Base-by-base conservation (phyloP, 2,888 invertebrate species). In the Metalampra italica region DNA sequence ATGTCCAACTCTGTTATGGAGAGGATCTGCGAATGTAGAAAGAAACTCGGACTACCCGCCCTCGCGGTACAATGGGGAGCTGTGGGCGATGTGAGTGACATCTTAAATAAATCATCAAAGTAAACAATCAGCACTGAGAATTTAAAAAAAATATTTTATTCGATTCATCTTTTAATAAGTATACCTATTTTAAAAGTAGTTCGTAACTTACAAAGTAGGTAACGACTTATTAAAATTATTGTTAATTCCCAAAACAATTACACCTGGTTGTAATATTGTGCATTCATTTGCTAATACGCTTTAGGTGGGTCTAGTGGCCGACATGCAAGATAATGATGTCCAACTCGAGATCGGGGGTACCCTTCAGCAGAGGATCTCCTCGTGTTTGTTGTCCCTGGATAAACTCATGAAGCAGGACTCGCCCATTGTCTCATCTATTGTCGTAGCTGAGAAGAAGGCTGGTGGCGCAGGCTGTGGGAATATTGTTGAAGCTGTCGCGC, bases 21-120 rank as follows among this genome's bases (percentile, higher is more conserved):
- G 78, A 91, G 96, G 57, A 93, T 97, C 58, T 95, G 95, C 70
- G 97, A 96, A 76, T 84, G 90, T 66, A 91, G 96, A 56, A 89
- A 89, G 64, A 80, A 78, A 48, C 92, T 93, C 7, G 95, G 95
- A 0, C 88, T 93, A 0, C 95, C 96, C 0, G 97, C 91, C 0
- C 78, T 96, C 52, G 97, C 97, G 1, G 92, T 98, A 8, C 96
- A 98, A 75, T 98, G 97, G 97, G 97, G 98, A 36, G 97, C 97
- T 36, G 92, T 98, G 46, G 98, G 97, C 46, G 97, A 98, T 78
- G 95, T 95, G 47, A 93, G 94, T 65, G 91, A n/a, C n/a, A n/a
- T n/a, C n/a, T n/a, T 42, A 22, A 22, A 22, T 22, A 22, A 22
- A 22, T 22, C 22, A 22, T 22, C 5, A 5, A 37, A n/a, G n/a